phyloP scores from a whole-genome alignment of 2,797 vertebrate species.

The Pseudomugil tenellus region DNA sequence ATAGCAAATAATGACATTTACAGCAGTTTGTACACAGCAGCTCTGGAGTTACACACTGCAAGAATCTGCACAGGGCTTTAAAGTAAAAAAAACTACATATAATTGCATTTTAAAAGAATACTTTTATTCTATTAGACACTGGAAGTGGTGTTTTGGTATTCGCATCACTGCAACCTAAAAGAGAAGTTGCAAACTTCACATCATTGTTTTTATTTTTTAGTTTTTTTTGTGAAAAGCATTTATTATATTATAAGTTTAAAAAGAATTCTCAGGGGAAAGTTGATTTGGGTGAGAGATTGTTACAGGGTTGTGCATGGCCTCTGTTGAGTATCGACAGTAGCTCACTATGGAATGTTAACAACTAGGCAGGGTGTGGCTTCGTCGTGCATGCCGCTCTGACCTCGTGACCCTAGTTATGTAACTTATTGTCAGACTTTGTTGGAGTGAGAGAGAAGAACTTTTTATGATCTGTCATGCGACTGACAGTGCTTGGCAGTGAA shows the following conservation, averaged over 20 bases:
- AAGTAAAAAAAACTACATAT: not conserved
- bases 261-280: not conserved
- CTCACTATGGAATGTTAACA: slow-evolving; percentile 67
- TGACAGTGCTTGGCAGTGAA: slow-evolving; percentile 27
- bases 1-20: not conserved
- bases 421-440: slow-evolving; percentile 43
- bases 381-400: slow-evolving; percentile 41
- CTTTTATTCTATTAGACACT: slow-evolving; percentile 3
- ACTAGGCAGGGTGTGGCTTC: slow-evolving; percentile 55
- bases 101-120: slow-evolving; percentile 6
- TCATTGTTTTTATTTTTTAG: not conserved
- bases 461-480: slow-evolving; percentile 34
- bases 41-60: not conserved
- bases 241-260: not conserved
- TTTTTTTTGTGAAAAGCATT: not conserved
- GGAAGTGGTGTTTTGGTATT: slow-evolving; percentile 16
- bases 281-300: slow-evolving; percentile 9
- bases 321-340: slow-evolving; percentile 51
- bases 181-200: not conserved
- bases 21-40: not conserved
- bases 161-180: not conserved
- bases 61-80: not conserved
- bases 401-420: slow-evolving; percentile 62
- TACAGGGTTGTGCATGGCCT: slow-evolving; percentile 24
- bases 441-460: slow-evolving; percentile 22